Conservation (phyloP, 1,140 invertebrate species). For the Ridgeia piscesae region DNA sequence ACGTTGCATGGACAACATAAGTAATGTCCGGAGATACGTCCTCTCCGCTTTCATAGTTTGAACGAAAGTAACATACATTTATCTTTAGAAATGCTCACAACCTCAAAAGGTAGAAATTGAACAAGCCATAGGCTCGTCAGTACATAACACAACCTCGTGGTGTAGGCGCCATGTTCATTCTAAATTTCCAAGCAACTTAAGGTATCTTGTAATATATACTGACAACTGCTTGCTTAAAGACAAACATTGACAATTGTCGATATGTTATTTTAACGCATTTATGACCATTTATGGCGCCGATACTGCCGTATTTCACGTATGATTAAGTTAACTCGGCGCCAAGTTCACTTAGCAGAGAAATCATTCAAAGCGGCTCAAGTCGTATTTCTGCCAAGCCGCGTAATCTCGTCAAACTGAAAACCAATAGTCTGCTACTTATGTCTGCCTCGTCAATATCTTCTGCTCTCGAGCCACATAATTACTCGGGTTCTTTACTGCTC, state of each 20-base stretch:
- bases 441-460: background rate
- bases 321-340: background rate
- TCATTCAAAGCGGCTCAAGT: background rate
- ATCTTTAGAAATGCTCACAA: background rate
- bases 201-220: background rate
- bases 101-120: background rate
- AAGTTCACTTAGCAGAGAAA: background rate
- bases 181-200: background rate
- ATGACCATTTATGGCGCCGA: background rate
- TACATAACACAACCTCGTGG: background rate
- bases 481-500: background rate
- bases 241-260: background rate
- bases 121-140: background rate
- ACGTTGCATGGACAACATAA: background rate
- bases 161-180: background rate
- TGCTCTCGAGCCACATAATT: background rate
- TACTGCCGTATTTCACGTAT: background rate
- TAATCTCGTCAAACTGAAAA: background rate
- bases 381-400: background rate
- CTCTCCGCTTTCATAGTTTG: background rate
- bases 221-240: background rate
- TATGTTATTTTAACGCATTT: background rate
- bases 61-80: background rate
- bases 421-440: background rate
- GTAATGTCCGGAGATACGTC: background rate